Conservation (phyloP, 2,888 invertebrate genomes). For the Drosophila setosimentum region DNA sequence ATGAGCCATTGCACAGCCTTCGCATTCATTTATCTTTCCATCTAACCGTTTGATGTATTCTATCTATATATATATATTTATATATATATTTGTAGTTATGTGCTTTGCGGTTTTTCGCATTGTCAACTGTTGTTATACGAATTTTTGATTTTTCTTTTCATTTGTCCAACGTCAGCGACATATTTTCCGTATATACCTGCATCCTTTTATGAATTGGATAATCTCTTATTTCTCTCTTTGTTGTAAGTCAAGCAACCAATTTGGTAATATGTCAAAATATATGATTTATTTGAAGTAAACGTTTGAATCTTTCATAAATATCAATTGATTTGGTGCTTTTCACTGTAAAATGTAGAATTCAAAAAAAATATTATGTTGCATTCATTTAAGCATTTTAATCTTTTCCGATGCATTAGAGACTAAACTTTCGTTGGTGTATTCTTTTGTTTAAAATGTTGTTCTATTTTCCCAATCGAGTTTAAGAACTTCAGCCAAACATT, state of each 20-base stretch:
- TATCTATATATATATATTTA: slow-evolving; percentile 1
- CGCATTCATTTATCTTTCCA: slow-evolving; percentile 57
- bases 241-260: neutral
- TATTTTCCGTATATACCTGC: slow-evolving; percentile 4
- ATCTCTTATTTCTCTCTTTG: slow-evolving; percentile 11
- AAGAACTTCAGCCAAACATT: neutral
- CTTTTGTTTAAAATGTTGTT: neutral
- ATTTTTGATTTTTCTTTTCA: slow-evolving; percentile 55
- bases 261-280: slow-evolving; percentile 37
- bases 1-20: slow-evolving; percentile 37
- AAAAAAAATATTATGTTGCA: neutral
- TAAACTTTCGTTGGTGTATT: neutral
- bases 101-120: slow-evolving; percentile 66
- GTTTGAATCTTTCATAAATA: slow-evolving; percentile 1
- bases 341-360: neutral
- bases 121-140: slow-evolving; percentile 68
- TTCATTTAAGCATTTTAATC: neutral
- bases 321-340: slow-evolving; percentile 2
- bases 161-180: slow-evolving; percentile 25
- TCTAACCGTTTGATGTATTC: slow-evolving; percentile 54
- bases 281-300: slow-evolving; percentile 10
- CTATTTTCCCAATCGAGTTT: too few species aligned
- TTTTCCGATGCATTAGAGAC: neutral
- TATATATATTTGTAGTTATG: slow-evolving; percentile 25
- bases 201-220: slow-evolving; percentile 19